phyloP scores from a whole-genome alignment of 2,888 invertebrate genomes.

The Tetrapedia diversipes region DNA sequence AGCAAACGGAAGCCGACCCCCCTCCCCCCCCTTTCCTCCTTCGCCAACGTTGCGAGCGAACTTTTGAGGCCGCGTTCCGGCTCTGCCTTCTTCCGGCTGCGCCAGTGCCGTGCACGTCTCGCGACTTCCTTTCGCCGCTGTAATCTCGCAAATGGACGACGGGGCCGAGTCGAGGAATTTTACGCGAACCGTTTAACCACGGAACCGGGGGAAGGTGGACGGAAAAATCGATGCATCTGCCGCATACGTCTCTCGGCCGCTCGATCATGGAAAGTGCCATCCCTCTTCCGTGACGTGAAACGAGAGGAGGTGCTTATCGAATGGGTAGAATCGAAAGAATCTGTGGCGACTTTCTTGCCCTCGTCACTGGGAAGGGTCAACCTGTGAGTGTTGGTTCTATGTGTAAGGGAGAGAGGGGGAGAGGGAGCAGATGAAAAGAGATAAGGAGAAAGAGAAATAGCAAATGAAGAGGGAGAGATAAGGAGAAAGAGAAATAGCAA shows the following conservation, averaged over 20 bases:
- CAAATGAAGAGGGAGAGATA: too few relatives aligned
- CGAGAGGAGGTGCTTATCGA: too few relatives aligned
- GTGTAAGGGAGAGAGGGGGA: too few relatives aligned
- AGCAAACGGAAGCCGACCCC: slow-evolving; percentile 43
- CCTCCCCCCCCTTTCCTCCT: too few relatives aligned
- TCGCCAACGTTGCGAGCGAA: slow-evolving; percentile 31
- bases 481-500: too few relatives aligned
- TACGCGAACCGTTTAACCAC: slow-evolving; percentile 18
- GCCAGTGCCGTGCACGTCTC: not conserved
- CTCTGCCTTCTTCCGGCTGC: not conserved
- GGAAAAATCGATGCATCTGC: slow-evolving; percentile 40
- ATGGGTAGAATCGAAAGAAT: too few relatives aligned
- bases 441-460: too few relatives aligned
- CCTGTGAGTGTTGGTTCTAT: too few relatives aligned
- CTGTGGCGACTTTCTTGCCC: too few relatives aligned
- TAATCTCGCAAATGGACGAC: slow-evolving; percentile 45
- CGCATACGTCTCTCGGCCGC: slow-evolving; percentile 16
- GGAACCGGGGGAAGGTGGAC: not conserved
- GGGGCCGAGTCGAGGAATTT: slow-evolving; percentile 28
- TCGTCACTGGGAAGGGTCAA: too few relatives aligned
- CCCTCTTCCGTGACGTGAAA: too few relatives aligned
- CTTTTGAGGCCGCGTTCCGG: slow-evolving; percentile 38
- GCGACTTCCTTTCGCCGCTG: slow-evolving; percentile 14
- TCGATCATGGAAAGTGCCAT: slow-evolving; percentile 23
- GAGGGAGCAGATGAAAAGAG: too few relatives aligned